Percentiles rank a stretch among this genome's conserved stretches.
Conservation (phyloP, 1,140 invertebrate genomes). For the Drosophila pandora region DNA sequence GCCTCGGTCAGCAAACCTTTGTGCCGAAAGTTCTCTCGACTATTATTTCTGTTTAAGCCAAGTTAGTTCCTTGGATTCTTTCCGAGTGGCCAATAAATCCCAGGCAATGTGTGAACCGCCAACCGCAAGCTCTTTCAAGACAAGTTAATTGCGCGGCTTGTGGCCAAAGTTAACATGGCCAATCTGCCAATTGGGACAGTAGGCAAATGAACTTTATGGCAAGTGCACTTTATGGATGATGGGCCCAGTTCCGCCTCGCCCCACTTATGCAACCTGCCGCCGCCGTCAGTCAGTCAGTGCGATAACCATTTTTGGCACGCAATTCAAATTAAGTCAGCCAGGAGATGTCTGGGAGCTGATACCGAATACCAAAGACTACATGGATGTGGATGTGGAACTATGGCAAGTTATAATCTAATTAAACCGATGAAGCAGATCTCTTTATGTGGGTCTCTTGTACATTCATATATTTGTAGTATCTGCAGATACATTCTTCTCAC, state of each 20-base stretch:
- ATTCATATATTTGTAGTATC: neutral
- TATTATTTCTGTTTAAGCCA: neutral
- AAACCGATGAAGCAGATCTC: slow-evolving; percentile 36
- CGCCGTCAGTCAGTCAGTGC: neutral
- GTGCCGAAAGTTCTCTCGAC: neutral
- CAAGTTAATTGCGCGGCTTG: slow-evolving; percentile 66
- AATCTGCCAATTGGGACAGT: slow-evolving; percentile 46
- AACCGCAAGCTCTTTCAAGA: slow-evolving; percentile 57
- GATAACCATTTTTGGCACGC: slow-evolving; percentile 57
- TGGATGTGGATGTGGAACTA: slow-evolving; percentile 16
- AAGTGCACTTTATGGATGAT: slow-evolving; percentile 40
- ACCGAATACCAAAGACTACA: slow-evolving; percentile 25
- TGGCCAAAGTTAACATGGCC: slow-evolving; percentile 62
- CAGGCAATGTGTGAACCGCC: slow-evolving; percentile 67
- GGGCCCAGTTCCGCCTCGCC: slow-evolving; percentile 54
- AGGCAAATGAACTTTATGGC: slow-evolving; percentile 32
- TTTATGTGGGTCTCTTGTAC: slow-evolving; percentile 4
- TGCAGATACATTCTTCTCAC: slow-evolving; percentile 63
- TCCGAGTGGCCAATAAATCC: slow-evolving; percentile 27
- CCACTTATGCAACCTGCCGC: slow-evolving; percentile 41
- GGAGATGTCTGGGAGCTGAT: slow-evolving; percentile 57
- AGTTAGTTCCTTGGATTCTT: slow-evolving; percentile 30
- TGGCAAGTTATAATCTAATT: slow-evolving; percentile 66
- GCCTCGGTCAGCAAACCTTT: neutral
- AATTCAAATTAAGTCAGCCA: slow-evolving; percentile 53